These are phyloP conservation scores for Papilio protenor DNA, from an alignment of 2,888 invertebrate species.

Conservation along the genomic window DNA sequence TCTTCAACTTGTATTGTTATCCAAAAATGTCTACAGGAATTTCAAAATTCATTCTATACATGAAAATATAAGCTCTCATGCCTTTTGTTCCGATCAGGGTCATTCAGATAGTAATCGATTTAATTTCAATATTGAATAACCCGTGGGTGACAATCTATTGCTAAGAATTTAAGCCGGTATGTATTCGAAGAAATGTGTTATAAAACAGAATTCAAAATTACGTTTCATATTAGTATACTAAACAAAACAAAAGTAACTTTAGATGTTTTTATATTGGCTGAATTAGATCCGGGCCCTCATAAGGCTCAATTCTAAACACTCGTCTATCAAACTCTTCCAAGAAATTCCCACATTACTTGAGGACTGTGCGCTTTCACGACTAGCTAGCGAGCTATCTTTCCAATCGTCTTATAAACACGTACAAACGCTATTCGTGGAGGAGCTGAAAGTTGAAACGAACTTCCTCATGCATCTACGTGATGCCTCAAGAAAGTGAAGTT, in stretches of 20 bases:
- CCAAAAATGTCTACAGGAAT: background rate
- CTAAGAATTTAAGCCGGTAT: background rate
- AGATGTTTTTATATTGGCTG: background rate
- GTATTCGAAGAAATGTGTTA: too few relatives aligned
- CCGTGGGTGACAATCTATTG: background rate
- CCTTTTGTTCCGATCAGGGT: slow-evolving; percentile 7
- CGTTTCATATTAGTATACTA: too few relatives aligned
- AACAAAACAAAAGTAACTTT: too few relatives aligned
- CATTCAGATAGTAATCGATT: background rate
- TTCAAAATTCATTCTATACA: slow-evolving; percentile 27
- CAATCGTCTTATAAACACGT: slow-evolving; percentile 7
- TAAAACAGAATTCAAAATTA: too few relatives aligned
- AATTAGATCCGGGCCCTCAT: background rate
- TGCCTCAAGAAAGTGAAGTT: slow-evolving; percentile 33
- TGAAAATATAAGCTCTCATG: slow-evolving; percentile 10
- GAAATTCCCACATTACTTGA: slow-evolving; percentile 12
- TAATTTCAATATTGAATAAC: background rate
- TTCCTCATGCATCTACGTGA: slow-evolving; percentile 41
- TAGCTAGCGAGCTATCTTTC: background rate
- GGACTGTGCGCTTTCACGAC: slow-evolving; percentile 8
- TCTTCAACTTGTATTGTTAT: slow-evolving; percentile 26
- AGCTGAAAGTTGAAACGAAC: slow-evolving; percentile 3
- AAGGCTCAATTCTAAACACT: background rate
- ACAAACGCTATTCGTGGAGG: slow-evolving; percentile 24
- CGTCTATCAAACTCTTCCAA: background rate